Conservation (phyloP, 2,888 invertebrate species). For the Plebejus melissa region DNA sequence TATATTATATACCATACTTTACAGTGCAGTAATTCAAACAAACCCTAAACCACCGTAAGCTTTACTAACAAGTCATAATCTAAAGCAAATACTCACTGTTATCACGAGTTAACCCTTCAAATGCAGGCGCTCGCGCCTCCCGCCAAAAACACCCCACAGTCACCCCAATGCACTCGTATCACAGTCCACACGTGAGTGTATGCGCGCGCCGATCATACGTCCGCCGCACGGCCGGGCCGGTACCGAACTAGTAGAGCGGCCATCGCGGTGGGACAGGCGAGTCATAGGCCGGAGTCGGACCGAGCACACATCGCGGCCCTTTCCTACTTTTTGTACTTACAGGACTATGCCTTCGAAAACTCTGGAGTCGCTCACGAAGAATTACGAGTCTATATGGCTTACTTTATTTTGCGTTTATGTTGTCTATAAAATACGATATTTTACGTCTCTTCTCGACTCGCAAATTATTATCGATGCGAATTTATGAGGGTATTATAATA, state of each 20-base stretch:
- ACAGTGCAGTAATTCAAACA: too few species aligned
- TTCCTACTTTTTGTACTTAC: conserved; percentile 56
- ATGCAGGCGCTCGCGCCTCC: conserved; percentile 46
- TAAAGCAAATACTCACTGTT: conserved; percentile 65
- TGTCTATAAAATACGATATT: conserved; percentile 17
- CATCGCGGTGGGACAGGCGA: conserved; percentile 56
- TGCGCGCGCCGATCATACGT: conserved; percentile 58
- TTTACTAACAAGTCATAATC: neutral
- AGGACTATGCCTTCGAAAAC: conserved; percentile 56
- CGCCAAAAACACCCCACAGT: conserved; percentile 49
- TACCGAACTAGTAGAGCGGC: conserved; percentile 65
- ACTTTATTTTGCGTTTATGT: neutral
- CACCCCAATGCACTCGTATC: conserved; percentile 48
- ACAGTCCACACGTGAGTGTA: conserved; percentile 52
- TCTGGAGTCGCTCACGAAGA: conserved; percentile 46
- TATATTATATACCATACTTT: too few species aligned
- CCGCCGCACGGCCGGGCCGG: conserved; percentile 60
- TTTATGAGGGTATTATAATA: neutral
- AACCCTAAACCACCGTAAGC: neutral
- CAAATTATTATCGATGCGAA: conserved; percentile 1
- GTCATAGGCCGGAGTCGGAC: conserved; percentile 49
- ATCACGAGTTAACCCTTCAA: conserved; percentile 70
- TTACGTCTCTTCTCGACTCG: conserved; percentile 5
- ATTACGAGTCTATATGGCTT: conserved; percentile 18
- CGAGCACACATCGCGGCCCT: conserved; percentile 35